Conservation (phyloP, 2,113 vertebrate species). For the Onychostoma macrolepis region DNA sequence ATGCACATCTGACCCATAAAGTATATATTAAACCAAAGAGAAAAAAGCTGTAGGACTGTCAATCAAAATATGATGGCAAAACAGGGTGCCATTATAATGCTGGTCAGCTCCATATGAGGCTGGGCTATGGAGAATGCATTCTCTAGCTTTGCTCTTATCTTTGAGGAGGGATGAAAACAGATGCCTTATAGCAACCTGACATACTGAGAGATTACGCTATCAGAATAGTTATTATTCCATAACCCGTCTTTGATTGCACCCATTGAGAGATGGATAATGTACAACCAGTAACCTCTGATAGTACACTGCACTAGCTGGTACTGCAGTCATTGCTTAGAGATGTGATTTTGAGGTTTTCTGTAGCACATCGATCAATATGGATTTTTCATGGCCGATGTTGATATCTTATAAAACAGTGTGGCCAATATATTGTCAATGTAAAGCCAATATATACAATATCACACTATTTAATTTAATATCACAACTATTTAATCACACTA, state of each 20-base stretch:
- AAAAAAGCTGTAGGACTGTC: conserved; percentile 3
- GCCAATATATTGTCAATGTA: background rate
- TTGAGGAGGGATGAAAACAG: background rate
- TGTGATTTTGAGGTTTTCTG: conserved; percentile 3
- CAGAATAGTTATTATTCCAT: conserved; percentile 39
- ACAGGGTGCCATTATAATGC: conserved; percentile 40
- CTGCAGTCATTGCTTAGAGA: background rate
- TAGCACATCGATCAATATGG: background rate
- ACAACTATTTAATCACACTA: background rate
- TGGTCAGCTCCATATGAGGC: conserved; percentile 24
- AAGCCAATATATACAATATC: background rate
- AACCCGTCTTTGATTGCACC: conserved; percentile 28
- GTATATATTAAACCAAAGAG: background rate
- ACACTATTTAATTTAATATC: background rate
- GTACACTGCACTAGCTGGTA: conserved; percentile 5
- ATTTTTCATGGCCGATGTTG: background rate
- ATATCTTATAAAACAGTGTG: background rate
- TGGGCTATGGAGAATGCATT: conserved; percentile 22
- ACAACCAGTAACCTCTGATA: conserved; percentile 9
- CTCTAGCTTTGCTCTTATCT: conserved; percentile 22
- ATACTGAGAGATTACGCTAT: conserved; percentile 36
- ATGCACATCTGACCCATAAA: background rate
- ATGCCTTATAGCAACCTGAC: conserved; percentile 60
- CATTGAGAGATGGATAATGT: conserved; percentile 18
- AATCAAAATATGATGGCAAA: conserved; percentile 8